Evolutionary conservation across 2,797 vertebrate species (phyloP).

Genomic region (Aphelocoma californica): DNA sequence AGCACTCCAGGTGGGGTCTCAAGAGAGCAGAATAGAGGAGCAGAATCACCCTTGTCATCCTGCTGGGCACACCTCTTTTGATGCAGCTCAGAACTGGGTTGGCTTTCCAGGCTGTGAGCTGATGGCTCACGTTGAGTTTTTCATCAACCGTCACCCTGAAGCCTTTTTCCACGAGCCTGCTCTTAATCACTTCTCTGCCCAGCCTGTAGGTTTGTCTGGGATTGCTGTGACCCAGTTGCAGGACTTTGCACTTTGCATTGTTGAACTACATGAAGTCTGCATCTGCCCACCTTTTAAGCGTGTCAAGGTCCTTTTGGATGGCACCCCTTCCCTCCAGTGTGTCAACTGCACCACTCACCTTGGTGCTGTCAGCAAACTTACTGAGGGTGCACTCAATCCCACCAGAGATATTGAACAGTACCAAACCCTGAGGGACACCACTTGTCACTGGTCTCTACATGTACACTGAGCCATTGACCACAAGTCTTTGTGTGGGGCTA

Average conservation of each 20-base stretch:
- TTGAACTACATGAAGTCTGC: background rate
- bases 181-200: background rate
- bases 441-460: background rate
- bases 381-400: background rate
- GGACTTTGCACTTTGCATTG: background rate
- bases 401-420: background rate
- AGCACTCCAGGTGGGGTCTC: background rate
- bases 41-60: background rate
- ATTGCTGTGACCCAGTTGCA: background rate
- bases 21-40: background rate
- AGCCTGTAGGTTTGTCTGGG: background rate
- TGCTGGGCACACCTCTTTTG: fast-evolving
- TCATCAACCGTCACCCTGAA: background rate
- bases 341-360: background rate
- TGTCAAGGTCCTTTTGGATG: background rate
- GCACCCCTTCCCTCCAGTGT: background rate
- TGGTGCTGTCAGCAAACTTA: too few species aligned
- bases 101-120: fast-evolving
- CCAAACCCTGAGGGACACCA: background rate
- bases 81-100: background rate
- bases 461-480: background rate
- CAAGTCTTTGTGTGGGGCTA: background rate
- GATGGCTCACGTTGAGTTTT: fast-evolving
- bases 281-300: background rate
- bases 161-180: background rate